Evolutionary conservation across 2,888 invertebrate species (phyloP).

Genomic region (Archips xylosteana): DNA sequence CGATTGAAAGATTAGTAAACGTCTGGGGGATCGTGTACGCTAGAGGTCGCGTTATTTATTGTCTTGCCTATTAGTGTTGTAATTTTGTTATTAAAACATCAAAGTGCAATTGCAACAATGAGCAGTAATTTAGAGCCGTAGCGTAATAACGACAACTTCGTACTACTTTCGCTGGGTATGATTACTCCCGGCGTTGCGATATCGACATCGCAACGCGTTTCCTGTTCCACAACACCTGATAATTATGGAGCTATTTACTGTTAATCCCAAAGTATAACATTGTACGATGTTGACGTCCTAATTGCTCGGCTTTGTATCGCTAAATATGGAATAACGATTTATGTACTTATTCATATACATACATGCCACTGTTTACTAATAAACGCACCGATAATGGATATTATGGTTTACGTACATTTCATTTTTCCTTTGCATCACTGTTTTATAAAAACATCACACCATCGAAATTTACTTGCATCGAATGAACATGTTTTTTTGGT

Average conservation of each 20-base stretch:
- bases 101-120: not conserved
- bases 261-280: conserved; percentile 13
- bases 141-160: conserved; percentile 51
- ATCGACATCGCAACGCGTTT: conserved; percentile 10
- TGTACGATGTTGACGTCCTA: conserved; percentile 52
- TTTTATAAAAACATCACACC: conserved; percentile 78
- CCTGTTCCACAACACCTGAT: not conserved
- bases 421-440: conserved; percentile 36
- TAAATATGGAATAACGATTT: conserved; percentile 53
- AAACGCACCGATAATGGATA: conserved; percentile 43
- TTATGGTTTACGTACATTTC: conserved; percentile 42
- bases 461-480: conserved; percentile 82
- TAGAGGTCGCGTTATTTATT: not conserved
- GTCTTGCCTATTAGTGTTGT: not conserved
- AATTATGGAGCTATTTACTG: not conserved
- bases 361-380: conserved; percentile 46
- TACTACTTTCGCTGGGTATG: conserved; percentile 48
- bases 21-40: too few relatives aligned
- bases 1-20: too few relatives aligned
- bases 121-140: conserved; percentile 55
- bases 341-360: conserved; percentile 47
- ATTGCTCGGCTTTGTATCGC: conserved; percentile 57
- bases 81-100: not conserved
- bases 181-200: not conserved
- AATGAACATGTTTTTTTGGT: conserved; percentile 55